Percentiles rank a stretch among this genome's conserved stretches.
Conservation (phyloP, 2,888 invertebrate species). For the Tuberolachnus salignus region DNA sequence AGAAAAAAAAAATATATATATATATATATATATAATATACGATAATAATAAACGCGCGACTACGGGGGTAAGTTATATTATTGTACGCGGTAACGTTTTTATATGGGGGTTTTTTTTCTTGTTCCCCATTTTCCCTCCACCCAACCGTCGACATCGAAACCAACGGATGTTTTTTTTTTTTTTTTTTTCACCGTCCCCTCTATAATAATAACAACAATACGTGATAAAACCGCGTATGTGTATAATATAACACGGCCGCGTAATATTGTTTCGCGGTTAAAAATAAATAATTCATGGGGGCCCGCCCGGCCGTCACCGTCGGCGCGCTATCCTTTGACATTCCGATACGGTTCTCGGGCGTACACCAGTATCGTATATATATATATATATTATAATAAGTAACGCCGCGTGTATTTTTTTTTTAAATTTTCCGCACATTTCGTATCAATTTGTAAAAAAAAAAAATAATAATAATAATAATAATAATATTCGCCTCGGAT, state of each 20-base stretch:
- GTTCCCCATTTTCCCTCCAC: no score
- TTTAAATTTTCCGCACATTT: not conserved
- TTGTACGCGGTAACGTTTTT: constrained; percentile 18
- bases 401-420: not conserved
- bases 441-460: not conserved
- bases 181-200: not conserved
- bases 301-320: not conserved
- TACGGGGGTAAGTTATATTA: constrained; percentile 17
- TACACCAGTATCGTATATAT: not conserved
- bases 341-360: constrained; percentile 1
- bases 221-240: no score
- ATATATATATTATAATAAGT: not conserved
- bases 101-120: no score
- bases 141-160: constrained; percentile 15
- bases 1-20: no score
- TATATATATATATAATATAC: no score
- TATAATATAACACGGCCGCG: not conserved
- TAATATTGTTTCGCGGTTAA: not conserved
- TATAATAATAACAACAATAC: not conserved
- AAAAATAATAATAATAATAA: not conserved
- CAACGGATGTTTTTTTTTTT: not conserved
- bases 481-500: not conserved
- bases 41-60: no score
- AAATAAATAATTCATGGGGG: constrained; percentile 42
- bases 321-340: constrained; percentile 20